Conservation (phyloP, 2,797 vertebrate genomes). For the Smutsia temminckii region DNA sequence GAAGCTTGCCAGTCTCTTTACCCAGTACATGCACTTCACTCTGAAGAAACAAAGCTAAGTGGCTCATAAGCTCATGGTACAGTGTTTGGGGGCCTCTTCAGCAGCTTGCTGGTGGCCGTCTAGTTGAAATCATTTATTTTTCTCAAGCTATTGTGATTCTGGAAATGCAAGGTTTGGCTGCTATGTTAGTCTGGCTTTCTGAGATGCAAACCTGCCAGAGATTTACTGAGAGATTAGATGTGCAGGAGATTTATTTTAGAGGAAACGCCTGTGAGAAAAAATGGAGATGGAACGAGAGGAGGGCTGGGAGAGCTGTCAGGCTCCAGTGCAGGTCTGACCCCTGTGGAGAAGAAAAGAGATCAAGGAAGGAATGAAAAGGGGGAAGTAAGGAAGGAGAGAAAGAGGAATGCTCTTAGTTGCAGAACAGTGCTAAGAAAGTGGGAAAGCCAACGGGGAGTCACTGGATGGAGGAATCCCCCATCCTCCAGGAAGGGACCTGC, state of each 20-base stretch:
- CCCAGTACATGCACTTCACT: not conserved
- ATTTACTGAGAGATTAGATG: not conserved
- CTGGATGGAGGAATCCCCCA: not conserved
- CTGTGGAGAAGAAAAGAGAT: not conserved
- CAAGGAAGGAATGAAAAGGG: too few species aligned
- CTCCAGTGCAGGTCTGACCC: not conserved
- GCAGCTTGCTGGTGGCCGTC: not conserved
- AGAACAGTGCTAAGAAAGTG: not conserved
- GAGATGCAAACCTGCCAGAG: not conserved
- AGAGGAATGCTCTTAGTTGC: not conserved
- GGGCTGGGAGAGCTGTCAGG: not conserved
- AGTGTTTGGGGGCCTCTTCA: not conserved
- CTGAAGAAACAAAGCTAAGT: conserved; percentile 1
- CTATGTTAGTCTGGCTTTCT: not conserved
- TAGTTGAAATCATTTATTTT: not conserved
- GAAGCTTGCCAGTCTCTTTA: not conserved
- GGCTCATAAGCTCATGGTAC: not conserved
- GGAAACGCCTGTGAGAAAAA: not conserved
- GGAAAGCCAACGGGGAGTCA: not conserved
- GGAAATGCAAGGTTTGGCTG: not conserved
- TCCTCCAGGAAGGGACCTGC: not conserved
- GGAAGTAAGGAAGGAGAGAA: not conserved
- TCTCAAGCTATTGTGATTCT: not conserved
- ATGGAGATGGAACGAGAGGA: not conserved
- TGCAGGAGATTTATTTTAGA: not conserved